Percentiles rank a stretch among this genome's conserved stretches.
These are phyloP conservation scores for Hyposmocoma kahamanoa DNA, from an alignment of 1,140 invertebrate species.

Conservation along the genomic window DNA sequence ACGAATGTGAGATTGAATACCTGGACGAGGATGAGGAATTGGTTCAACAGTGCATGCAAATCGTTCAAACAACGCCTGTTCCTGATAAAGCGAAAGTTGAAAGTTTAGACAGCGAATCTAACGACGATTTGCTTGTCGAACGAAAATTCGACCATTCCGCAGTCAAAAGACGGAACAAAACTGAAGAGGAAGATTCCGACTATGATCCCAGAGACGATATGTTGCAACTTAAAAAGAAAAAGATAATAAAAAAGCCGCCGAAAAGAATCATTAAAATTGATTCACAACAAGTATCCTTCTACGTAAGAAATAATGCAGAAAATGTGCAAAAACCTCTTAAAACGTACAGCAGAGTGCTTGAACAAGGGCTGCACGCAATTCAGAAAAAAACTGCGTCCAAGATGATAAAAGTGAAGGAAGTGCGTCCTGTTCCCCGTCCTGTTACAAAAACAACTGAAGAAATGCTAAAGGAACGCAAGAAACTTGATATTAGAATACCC, in stretches of 20 bases:
- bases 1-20: constrained; percentile 52
- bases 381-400: too few species aligned
- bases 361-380: too few species aligned
- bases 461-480: constrained; percentile 7
- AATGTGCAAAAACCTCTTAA: too few species aligned
- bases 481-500: constrained; percentile 37
- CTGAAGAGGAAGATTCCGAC: constrained; percentile 42
- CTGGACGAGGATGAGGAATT: constrained; percentile 63
- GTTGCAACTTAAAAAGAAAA: constrained; percentile 1
- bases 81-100: too few species aligned
- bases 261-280: too few species aligned
- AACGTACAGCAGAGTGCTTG: too few species aligned
- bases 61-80: neutral
- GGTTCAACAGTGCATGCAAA: constrained; percentile 56
- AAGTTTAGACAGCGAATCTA: too few species aligned
- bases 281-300: too few species aligned
- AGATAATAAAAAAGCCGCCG: neutral
- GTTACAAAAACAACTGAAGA: neutral
- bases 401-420: neutral
- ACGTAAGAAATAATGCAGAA: too few species aligned
- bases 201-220: constrained; percentile 46
- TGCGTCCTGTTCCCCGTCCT: neutral
- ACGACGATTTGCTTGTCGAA: constrained; percentile 34
- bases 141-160: too few species aligned
- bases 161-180: too few species aligned